Evolutionary conservation across 2,888 invertebrate genomes (phyloP).

Genomic region (Melangyna quadrimaculata): DNA sequence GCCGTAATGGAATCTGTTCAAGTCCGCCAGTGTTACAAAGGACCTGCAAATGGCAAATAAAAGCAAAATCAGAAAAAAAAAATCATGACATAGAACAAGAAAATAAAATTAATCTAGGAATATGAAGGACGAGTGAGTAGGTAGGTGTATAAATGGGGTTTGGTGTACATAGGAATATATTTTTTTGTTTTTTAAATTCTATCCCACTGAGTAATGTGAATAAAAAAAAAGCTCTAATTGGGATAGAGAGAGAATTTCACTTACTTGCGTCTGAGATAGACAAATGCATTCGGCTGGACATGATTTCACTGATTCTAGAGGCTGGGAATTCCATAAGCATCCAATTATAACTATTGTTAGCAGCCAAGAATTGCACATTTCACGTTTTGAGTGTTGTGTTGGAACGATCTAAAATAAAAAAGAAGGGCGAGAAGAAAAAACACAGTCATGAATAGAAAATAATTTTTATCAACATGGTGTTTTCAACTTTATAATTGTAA

Average conservation of each 20-base stretch:
- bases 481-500: background rate
- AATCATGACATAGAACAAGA: slow-evolving; percentile 36
- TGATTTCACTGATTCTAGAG: slow-evolving; percentile 82
- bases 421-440: background rate
- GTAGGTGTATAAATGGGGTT: background rate
- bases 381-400: slow-evolving; percentile 76
- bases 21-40: slow-evolving; percentile 93
- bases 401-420: slow-evolving; percentile 51
- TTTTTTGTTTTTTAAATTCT: slow-evolving; percentile 8
- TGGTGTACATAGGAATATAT: background rate
- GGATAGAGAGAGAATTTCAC: slow-evolving; percentile 62
- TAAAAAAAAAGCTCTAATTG: slow-evolving; percentile 26
- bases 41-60: slow-evolving; percentile 84
- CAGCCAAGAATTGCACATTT: slow-evolving; percentile 81
- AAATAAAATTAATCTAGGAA: slow-evolving; percentile 42
- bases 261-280: slow-evolving; percentile 92
- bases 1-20: slow-evolving; percentile 88
- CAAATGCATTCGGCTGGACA: slow-evolving; percentile 93
- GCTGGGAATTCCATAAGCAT: slow-evolving; percentile 81
- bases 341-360: slow-evolving; percentile 81
- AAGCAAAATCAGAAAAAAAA: slow-evolving; percentile 73
- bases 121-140: background rate
- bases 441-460: background rate
- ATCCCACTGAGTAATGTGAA: slow-evolving; percentile 48
- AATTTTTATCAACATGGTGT: background rate